Base-by-base conservation (phyloP, 2,113 vertebrate species). In the Columbina picui region DNA sequence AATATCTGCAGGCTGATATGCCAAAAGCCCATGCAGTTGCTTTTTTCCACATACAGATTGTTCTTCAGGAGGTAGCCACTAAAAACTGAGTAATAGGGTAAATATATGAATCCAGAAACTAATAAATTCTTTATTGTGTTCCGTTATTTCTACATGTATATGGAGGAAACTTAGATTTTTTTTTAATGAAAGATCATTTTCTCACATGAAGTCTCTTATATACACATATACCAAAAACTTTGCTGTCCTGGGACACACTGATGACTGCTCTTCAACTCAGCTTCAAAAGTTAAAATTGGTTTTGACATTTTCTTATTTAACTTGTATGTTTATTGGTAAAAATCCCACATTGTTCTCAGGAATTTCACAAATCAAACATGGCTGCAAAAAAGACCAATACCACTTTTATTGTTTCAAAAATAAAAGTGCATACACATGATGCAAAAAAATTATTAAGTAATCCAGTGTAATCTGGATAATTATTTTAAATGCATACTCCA, bases 381-480 rank as follows among this genome's bases (percentile, higher is more conserved):
- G 92, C 64, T 71, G 49, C 49, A 90, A 76, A 92, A 76, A 39
- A 32, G 3, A 45, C 32, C 61, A 63, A 65, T 78, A 45, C 7
- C 4, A 2, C 57, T 77, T 69, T 65, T n/a, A 84, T 50, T 61
- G 63, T 70, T 87, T 82, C 50, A 91, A 89, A 96, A 88, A 57
- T 55, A 69, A 90, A 93, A 2, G 6, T 56, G 15, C 55, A 52
- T 77, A 60, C 1, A 4, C 30, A 70, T n/a, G 65, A 91, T 65
- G 57, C 81, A 93, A 91, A 97, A 87, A 83, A 79, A 38, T 49
- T 78, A 90, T 92, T 93, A 91, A 95, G 85, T 90, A 93, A 97
- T 96, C 85, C 94, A 90, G 36, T 74, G 59, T 93, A 95, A 97
- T 96, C 95, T 92, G 94, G 89, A 96, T 97, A 98, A 98, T 98